Percentiles rank a stretch among this genome's conserved stretches.
Conservation (phyloP, 1,140 invertebrate species). For the Drosophila azteca region DNA sequence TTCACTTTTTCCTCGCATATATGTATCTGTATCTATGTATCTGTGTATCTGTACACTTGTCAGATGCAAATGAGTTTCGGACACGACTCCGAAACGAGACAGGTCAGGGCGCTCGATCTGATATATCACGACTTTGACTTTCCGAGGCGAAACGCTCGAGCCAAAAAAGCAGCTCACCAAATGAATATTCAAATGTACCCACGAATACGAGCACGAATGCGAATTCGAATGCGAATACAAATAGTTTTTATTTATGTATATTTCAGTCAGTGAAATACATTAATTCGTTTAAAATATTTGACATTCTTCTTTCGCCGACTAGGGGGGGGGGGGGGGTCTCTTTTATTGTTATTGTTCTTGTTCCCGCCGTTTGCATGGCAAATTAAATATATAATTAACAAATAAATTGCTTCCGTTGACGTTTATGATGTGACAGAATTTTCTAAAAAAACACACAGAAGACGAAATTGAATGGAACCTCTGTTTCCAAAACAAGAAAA, state of each 20-base stretch:
- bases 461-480: constrained; percentile 29
- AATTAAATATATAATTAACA: constrained; percentile 78
- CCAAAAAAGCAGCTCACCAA: constrained; percentile 32
- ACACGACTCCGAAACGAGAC: constrained; percentile 19
- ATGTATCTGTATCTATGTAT: too few relatives aligned
- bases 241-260: constrained; percentile 20
- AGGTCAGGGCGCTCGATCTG: constrained; percentile 43
- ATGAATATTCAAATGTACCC: constrained; percentile 65
- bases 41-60: constrained; percentile 54
- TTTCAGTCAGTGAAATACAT: constrained; percentile 32
- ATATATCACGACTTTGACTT: constrained; percentile 67
- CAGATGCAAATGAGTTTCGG: constrained; percentile 68
- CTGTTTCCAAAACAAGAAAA: constrained; percentile 4
- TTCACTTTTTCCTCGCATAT: constrained; percentile 24
- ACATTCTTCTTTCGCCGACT: constrained; percentile 18
- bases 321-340: too few relatives aligned
- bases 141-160: constrained; percentile 29
- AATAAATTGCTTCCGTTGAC: constrained; percentile 79
- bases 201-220: too few relatives aligned
- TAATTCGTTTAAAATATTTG: constrained; percentile 31
- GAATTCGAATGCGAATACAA: too few relatives aligned
- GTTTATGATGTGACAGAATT: constrained; percentile 64
- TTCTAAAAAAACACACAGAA: constrained; percentile 26
- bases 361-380: constrained; percentile 56
- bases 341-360: constrained; percentile 40